These are phyloP conservation scores for Cheilosia variabilis DNA, from an alignment of 2,888 invertebrate species.

Conservation along the genomic window DNA sequence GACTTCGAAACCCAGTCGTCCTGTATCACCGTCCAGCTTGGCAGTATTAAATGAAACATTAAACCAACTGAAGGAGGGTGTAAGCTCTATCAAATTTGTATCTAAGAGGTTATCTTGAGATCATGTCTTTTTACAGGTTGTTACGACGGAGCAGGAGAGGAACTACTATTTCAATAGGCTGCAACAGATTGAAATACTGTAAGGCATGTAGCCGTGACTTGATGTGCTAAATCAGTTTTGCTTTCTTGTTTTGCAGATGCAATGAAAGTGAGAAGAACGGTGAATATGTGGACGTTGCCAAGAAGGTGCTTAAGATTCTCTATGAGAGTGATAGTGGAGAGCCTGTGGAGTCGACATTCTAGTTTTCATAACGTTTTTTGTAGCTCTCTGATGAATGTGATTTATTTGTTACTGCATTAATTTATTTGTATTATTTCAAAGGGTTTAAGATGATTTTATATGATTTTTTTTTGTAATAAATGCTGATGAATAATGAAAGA, in stretches of 20 bases:
- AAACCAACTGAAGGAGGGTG: constrained; percentile 64
- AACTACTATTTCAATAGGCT: constrained; percentile 79
- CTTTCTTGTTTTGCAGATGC: constrained; percentile 43
- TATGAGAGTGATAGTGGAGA: constrained; percentile 74
- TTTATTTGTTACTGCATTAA: constrained; percentile 16
- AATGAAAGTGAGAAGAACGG: constrained; percentile 75
- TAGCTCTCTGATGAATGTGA: background rate
- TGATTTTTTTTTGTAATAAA: constrained; percentile 24
- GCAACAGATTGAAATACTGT: constrained; percentile 78
- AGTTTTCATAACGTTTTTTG: background rate
- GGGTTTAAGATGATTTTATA: background rate
- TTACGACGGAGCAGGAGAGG: constrained; percentile 74
- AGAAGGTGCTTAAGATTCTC: constrained; percentile 77
- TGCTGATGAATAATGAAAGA: no score
- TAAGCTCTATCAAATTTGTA: background rate
- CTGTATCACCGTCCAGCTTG: constrained; percentile 76
- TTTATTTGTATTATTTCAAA: constrained; percentile 29
- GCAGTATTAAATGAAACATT: constrained; percentile 70
- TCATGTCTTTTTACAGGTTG: constrained; percentile 50
- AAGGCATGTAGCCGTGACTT: constrained; percentile 26
- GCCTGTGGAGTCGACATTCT: constrained; percentile 8
- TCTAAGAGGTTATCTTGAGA: background rate
- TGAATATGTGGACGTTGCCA: constrained; percentile 77
- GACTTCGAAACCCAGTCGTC: constrained; percentile 39
- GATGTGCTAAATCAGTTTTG: background rate